Evolutionary conservation across 2,888 invertebrate species (phyloP), one percentile per base, ranked within the genome.

Genomic region (Conops quadrifasciatus): DNA sequence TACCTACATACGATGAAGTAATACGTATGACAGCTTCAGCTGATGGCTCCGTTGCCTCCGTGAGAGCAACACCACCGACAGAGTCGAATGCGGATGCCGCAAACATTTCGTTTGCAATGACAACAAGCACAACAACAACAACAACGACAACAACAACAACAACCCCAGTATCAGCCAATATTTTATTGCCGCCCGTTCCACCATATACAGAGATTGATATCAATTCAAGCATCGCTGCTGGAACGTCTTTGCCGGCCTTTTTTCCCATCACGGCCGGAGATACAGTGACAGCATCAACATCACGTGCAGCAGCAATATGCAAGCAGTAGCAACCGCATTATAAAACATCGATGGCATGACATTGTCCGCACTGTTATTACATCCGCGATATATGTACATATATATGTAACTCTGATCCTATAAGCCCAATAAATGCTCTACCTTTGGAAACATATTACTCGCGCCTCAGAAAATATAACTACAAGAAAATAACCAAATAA

Each of bases 1-100:
- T 84, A 73, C 84, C 84, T 49, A 79, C 79, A 70, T 84, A 84
- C 62, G 84, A 84, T 43, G 84, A 85, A 60, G 85, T 83, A n/a
- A 82, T 84, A 76, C 81, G 80, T 24, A 81, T 85, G 79, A 81
- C 81, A 45, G 76, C 77, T 2, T 73, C 80, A 13, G 75, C 77
- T 11, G 76, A 75, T 13, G 71, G 53, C 56, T 60, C 66, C 19
- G 56, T 36, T 43, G n/a, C 43, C 53, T 21, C 56, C 56, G 21
- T 47, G 53, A 24, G 53, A n/a, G 62, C 49, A 11, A 49, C 71
- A n/a, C 56, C 71, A 13, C 62, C 58, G 11, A 47, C 64, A 30
- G 64, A 66, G 24, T 19, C 51, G 2, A 51, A 68, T 49, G 4
- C 60, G 3, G 60, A 51, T 62, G 68, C 71, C 26, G n/a, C 67